Evolutionary conservation across 2,797 vertebrate species (phyloP).

Genomic region (Crocidura indochinensis): DNA sequence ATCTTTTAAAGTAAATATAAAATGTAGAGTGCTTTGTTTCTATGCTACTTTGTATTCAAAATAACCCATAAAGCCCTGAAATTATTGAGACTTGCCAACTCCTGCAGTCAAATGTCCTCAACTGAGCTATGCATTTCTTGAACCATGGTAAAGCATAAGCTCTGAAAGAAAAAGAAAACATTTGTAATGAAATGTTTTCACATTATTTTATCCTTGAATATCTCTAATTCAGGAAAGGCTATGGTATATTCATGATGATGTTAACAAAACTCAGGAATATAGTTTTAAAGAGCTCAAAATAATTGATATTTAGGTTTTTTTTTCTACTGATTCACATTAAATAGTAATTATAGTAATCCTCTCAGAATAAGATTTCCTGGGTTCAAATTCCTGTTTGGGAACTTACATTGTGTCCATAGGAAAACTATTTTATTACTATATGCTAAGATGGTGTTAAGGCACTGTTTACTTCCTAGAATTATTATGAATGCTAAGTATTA

Average conservation of each 20-base stretch:
- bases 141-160: background rate
- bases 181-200: background rate
- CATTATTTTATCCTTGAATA: slow-evolving; percentile 16
- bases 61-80: slow-evolving; percentile 27
- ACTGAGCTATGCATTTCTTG: background rate
- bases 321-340: slow-evolving; percentile 6
- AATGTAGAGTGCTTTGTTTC: background rate
- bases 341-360: background rate
- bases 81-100: background rate
- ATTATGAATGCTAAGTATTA: background rate
- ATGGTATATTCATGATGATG: background rate
- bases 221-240: background rate
- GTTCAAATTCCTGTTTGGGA: background rate
- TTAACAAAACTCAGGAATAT: background rate
- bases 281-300: slow-evolving; percentile 3
- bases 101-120: background rate
- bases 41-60: slow-evolving; percentile 61
- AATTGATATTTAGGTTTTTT: background rate
- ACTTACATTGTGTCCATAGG: background rate
- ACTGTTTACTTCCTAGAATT: background rate
- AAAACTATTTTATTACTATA: background rate
- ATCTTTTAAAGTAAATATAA: slow-evolving; percentile 68
- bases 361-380: background rate
- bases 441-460: background rate
- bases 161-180: background rate